Base-by-base conservation (phyloP, 2,888 invertebrate species). In the Allygus modestus region DNA sequence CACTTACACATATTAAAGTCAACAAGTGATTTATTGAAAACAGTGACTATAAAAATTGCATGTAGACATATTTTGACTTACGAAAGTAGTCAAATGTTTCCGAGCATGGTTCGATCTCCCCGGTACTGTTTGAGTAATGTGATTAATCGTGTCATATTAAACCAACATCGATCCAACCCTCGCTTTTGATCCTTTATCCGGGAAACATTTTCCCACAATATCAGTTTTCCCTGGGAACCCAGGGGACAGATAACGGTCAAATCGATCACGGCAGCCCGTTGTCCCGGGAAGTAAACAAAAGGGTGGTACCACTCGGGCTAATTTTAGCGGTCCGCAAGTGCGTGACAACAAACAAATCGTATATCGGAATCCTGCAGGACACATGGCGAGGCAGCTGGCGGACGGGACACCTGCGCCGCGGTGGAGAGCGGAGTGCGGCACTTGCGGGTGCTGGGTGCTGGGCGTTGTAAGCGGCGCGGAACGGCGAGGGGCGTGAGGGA, bases 321-420 rank as follows among this genome's bases (percentile, higher is more conserved):
- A 73, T 37, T 73, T 20, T 41, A n/a, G 73, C 43, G 69, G 9
- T 46, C 46, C 46, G 61, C 69, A 31, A 69, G 23, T 41, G 41
- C 73, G 73, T 73, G 73, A 41, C 73, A 23, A 41, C 73, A 73
- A 37, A 73, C 73, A 73, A 73, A 73, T 73, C 73, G 41, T 73
- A 54, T 54, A 73, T 73, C 73, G 73, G 73, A 73, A 73, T 73
- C 73, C n/a, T 20, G 73, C 20, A 20, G 54, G 1, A 23, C 54
- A 54, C 54, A 46, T 46, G 46, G 46, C 23, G 54, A 2, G 23
- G 11, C 54, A 54, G 54, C 54, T 54, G 54, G 54, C 5, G 5
- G 5, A 20, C 54, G 54, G 7, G 23, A 5, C 54, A 54, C 54
- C 54, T 54, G 54, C 54, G 54, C 20, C 2, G 23, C 46, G 46